Percentiles rank a stretch among this genome's conserved stretches.
Evolutionary conservation across 2,888 invertebrate species (phyloP).

Genomic region (Operophtera brumata): DNA sequence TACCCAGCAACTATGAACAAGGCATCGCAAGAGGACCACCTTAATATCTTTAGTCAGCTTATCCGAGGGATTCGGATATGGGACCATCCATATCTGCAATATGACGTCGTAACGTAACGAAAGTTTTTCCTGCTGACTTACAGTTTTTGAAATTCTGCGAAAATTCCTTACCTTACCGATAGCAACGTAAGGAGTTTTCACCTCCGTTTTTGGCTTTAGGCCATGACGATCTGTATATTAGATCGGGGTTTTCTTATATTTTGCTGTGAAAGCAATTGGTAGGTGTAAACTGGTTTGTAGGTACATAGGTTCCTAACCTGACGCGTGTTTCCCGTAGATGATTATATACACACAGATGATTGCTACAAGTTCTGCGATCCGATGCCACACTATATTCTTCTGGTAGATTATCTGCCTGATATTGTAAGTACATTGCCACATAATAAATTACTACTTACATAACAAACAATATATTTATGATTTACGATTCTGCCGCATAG

Average conservation of each 20-base stretch:
- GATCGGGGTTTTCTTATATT: background rate
- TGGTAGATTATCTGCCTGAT: too few species aligned
- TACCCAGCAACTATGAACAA: constrained; percentile 7
- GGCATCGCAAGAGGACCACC: constrained; percentile 5
- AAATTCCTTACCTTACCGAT: constrained; percentile 8
- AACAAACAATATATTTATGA: too few species aligned
- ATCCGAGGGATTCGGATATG: constrained; percentile 18
- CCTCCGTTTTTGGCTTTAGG: constrained; percentile 5
- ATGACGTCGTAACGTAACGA: constrained; percentile 23
- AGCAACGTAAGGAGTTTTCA: constrained; percentile 6
- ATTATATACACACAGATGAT: too few species aligned
- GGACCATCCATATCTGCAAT: constrained; percentile 28
- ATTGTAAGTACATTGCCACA: too few species aligned
- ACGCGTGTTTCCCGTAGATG: too few species aligned
- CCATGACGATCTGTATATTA: background rate
- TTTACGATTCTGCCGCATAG: too few species aligned
- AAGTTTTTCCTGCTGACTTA: constrained; percentile 24
- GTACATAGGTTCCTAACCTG: too few species aligned
- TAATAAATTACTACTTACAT: too few species aligned
- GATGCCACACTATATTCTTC: too few species aligned
- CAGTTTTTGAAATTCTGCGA: constrained; percentile 17
- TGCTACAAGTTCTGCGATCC: too few species aligned
- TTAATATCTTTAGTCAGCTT: constrained; percentile 29
- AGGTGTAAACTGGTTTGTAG: background rate
- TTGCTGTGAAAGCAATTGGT: background rate